Base-by-base conservation (phyloP, 1,140 invertebrate genomes). In the Saccostrea glomerata region DNA sequence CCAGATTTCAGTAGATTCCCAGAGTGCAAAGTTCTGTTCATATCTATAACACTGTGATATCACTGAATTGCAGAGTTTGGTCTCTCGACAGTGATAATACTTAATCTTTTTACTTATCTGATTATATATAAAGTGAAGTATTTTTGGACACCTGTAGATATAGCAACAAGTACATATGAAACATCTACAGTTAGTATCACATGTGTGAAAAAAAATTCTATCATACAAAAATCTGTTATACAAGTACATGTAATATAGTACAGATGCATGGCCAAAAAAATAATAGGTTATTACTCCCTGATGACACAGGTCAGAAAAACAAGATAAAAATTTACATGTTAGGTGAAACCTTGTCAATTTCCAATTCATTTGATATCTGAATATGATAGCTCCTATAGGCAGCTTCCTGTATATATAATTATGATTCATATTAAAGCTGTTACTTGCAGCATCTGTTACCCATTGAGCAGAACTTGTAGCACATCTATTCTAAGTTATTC, bases 141-240 rank as follows among this genome's bases (percentile, higher is more conserved):
- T 77, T 77, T 47, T 77, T 77, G 70, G 70, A 77, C 70, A 77
- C 25, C 70, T 77, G 25, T 30, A 77, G 70, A 77, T 30, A 77
- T 36, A 36, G 13, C 70, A 6, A 63, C 15, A 63, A 63, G 17
- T n/a, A 6, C n/a, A 36, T 36, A 63, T 0, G 58, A 63, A 63
- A 63, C 30, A 36, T 36, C 17, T 20, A 6, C 6, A 63, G 58
- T 2, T 47, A 47, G 9, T 60, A 17, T 60, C 58, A 20, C 11
- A 15, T 58, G 30, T 73, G 20, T 73, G 66, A 6, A 73, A 25
- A 63, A 63, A 73, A 25, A 9, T 12, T 25, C 25, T 77, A 25
- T 30, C 25, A 6, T 77, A 30, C 12, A 25, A 73, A 73, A 36
- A 23, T 73, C 23, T 73, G 66, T 36, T 36, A 36, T 36, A 36